phyloP scores from a whole-genome alignment of 2,797 vertebrate species.

The Chelon labrosus region DNA sequence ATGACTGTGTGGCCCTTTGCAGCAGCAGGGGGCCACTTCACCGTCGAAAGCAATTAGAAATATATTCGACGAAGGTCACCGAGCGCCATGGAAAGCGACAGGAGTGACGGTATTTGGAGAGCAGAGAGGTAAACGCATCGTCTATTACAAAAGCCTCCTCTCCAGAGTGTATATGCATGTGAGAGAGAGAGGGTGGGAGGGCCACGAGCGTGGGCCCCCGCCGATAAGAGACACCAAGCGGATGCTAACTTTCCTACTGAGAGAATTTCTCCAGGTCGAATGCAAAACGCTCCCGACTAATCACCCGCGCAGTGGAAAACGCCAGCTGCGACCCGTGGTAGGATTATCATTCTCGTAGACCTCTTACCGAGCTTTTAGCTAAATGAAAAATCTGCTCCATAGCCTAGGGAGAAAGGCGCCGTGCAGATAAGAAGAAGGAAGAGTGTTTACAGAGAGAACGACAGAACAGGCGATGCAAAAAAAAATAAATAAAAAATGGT shows the following conservation, averaged over 20 bases:
- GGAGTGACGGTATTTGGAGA: conserved; percentile 85
- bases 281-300: conserved; percentile 98
- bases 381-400: conserved; percentile 99
- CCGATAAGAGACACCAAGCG: conserved; percentile 94
- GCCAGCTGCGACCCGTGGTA: conserved; percentile 97
- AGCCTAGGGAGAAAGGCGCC: conserved; percentile 97
- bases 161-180: conserved; percentile 27
- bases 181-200: conserved; percentile 40
- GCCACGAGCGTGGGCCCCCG: conserved; percentile 56
- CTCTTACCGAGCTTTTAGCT: conserved; percentile 99
- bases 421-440: conserved; percentile 92
- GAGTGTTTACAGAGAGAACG: conserved; percentile 97
- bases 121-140: conserved; percentile 66
- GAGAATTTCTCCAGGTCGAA: conserved; percentile 99
- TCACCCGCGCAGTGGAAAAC: conserved; percentile 96
- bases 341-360: conserved; percentile 99
- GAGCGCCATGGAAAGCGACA: conserved; percentile 86
- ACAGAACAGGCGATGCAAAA: conserved; percentile 94
- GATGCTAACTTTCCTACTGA: conserved; percentile 99
- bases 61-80: conserved; percentile 86
- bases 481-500: conserved; percentile 64
- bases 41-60: conserved; percentile 89
- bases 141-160: conserved; percentile 68
- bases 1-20: conserved; percentile 5
- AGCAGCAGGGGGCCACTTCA: conserved; percentile 67